These are phyloP conservation scores for Ceuthmochares aereus DNA, from an alignment of 2,113 vertebrate species.

Conservation along the genomic window DNA sequence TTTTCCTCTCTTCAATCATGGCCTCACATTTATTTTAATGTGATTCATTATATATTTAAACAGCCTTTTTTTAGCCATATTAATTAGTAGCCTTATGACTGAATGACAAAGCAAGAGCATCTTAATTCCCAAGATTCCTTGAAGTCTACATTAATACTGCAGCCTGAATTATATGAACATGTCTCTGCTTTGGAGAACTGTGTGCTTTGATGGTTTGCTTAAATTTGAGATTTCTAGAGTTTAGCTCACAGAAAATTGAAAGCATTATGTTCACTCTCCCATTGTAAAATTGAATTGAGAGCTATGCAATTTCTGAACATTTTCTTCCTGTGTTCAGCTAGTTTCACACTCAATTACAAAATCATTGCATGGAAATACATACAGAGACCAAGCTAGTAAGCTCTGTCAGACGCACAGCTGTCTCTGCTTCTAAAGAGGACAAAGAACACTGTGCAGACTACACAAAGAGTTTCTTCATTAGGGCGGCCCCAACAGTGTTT, in stretches of 20 bases:
- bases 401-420: neutral
- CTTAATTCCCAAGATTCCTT: neutral
- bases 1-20: neutral
- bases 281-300: neutral
- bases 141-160: neutral
- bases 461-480: neutral
- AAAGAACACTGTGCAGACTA: neutral
- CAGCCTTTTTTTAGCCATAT: neutral
- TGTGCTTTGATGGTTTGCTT: neutral
- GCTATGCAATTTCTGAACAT: neutral
- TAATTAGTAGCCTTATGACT: neutral
- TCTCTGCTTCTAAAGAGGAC: neutral
- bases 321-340: neutral
- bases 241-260: neutral
- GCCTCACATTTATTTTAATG: neutral
- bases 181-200: neutral
- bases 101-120: neutral
- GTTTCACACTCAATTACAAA: neutral
- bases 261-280: neutral
- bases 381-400: neutral
- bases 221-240: neutral
- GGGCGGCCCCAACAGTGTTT: neutral
- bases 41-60: neutral
- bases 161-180: neutral
- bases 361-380: neutral